Conservation (phyloP, 2,888 invertebrate genomes). For the Apodemia hepburni region DNA sequence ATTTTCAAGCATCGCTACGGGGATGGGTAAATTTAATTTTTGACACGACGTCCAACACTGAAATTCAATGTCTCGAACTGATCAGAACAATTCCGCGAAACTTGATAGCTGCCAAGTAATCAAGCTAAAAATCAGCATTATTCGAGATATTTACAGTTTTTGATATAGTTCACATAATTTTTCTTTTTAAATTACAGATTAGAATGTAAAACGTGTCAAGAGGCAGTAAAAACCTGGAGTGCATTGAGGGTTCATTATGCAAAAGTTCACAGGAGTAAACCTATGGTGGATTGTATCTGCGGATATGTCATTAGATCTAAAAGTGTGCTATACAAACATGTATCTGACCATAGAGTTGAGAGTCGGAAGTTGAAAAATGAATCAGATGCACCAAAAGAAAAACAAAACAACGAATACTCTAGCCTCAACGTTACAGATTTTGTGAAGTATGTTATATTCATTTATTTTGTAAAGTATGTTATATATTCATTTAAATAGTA, state of each 20-base stretch:
- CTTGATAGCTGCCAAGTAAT: too few species aligned
- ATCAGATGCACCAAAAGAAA: slow-evolving; percentile 33
- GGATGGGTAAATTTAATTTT: too few species aligned
- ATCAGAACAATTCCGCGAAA: too few species aligned
- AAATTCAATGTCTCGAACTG: too few species aligned
- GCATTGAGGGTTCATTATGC: slow-evolving; percentile 49
- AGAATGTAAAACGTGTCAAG: slow-evolving; percentile 54
- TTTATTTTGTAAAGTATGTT: slow-evolving; percentile 58
- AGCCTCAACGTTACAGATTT: slow-evolving; percentile 60
- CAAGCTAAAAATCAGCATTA: too few species aligned
- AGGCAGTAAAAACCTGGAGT: slow-evolving; percentile 54
- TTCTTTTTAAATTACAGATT: slow-evolving; percentile 45
- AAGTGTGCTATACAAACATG: slow-evolving; percentile 65
- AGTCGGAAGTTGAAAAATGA: slow-evolving; percentile 46
- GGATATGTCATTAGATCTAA: slow-evolving; percentile 61
- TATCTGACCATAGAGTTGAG: slow-evolving; percentile 58
- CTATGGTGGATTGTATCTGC: slow-evolving; percentile 57
- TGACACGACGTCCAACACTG: too few species aligned
- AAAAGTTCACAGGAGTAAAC: slow-evolving; percentile 53
- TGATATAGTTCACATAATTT: too few species aligned
- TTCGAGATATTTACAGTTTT: too few species aligned
- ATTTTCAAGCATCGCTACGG: too few species aligned
- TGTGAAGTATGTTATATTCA: slow-evolving; percentile 50
- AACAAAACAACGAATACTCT: slow-evolving; percentile 46
- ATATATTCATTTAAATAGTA: slow-evolving; percentile 21